Percentiles rank a stretch among this genome's conserved stretches.
Evolutionary conservation across 2,113 vertebrate species (phyloP).

Genomic region (Pachyramphus minor): DNA sequence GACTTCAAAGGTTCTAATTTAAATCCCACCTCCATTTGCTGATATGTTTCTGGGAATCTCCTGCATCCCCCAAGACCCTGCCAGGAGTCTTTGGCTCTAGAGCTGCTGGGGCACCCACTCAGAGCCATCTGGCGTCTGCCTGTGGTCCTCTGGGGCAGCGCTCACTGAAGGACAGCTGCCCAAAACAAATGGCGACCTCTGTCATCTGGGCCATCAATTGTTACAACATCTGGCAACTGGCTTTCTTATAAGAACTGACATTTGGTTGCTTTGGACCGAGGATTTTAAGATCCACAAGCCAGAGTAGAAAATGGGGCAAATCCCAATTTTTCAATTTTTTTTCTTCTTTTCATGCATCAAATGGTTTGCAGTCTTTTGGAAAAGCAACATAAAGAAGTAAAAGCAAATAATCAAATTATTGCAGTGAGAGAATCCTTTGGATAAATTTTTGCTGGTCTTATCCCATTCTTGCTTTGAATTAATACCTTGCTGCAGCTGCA

Average conservation of each 20-base stretch:
- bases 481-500: background rate
- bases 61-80: background rate
- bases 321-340: background rate
- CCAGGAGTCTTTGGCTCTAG: background rate
- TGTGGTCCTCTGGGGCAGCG: accelerated
- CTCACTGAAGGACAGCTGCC: slow-evolving; percentile 9
- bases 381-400: background rate
- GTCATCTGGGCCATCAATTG: slow-evolving; percentile 61
- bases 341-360: background rate
- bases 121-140: slow-evolving; percentile 50
- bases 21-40: background rate
- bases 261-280: background rate
- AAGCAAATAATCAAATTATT: background rate
- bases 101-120: background rate
- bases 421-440: background rate
- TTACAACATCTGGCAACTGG: slow-evolving; percentile 59
- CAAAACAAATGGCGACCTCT: slow-evolving; percentile 57
- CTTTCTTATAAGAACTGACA: slow-evolving; percentile 36
- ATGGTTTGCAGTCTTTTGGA: background rate
- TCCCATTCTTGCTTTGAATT: background rate
- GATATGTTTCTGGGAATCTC: background rate
- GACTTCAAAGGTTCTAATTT: background rate
- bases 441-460: background rate
- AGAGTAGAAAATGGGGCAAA: background rate
- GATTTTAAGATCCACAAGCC: background rate